A percentile compares a stretch with the other conserved stretches of the same genome.
phyloP scores from a whole-genome alignment of 2,797 vertebrate genomes.

The Periophthalmus magnuspinnatus region DNA sequence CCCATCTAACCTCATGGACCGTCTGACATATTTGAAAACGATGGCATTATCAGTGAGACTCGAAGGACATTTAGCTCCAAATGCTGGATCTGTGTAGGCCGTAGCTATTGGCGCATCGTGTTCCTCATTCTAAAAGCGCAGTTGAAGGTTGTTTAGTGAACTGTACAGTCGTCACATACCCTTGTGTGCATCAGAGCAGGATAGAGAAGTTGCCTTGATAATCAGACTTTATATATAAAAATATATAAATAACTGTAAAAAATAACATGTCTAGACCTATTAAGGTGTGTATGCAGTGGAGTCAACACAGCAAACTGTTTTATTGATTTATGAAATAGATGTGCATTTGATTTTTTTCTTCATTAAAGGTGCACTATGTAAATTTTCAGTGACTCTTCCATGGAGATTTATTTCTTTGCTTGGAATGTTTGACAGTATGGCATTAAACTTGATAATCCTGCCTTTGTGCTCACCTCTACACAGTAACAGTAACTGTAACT shows the following conservation, averaged over 20 bases:
- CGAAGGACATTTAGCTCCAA: constrained; percentile 31
- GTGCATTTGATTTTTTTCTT: no score
- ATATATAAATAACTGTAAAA: not conserved
- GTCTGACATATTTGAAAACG: constrained; percentile 41
- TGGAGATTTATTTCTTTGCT: no score
- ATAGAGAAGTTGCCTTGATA: not conserved
- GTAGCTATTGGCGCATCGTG: not conserved
- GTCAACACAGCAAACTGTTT: no score
- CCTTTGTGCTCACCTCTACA: no score
- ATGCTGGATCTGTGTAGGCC: constrained; percentile 18
- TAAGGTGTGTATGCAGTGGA: no score
- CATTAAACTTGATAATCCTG: no score
- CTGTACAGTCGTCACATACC: not conserved
- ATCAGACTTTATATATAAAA: not conserved
- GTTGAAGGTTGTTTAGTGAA: not conserved
- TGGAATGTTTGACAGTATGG: no score
- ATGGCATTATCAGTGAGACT: constrained; percentile 55
- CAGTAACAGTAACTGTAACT: no score
- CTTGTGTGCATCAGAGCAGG: not conserved
- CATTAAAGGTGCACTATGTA: no score
- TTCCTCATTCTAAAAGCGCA: not conserved
- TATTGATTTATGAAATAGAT: no score
- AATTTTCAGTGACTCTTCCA: no score
- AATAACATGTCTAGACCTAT: not conserved
- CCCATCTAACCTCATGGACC: constrained; percentile 38